Percentiles rank a stretch among this genome's conserved stretches.
These are phyloP conservation scores for Ochropacha duplaris DNA, from an alignment of 2,888 invertebrate genomes.

Conservation along the genomic window DNA sequence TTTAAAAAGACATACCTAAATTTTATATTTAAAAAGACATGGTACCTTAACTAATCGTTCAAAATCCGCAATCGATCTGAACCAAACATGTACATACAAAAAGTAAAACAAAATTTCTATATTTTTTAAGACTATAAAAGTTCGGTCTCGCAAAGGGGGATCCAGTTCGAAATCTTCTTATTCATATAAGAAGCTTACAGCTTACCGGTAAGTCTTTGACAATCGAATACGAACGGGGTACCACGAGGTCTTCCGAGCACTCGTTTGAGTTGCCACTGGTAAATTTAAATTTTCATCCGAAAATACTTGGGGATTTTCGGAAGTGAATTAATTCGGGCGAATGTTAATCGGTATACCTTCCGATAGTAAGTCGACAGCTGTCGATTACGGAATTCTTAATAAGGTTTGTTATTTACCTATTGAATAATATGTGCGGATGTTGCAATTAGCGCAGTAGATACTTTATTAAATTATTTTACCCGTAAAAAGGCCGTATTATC, in stretches of 20 bases:
- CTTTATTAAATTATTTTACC: too few species aligned
- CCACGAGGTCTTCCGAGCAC: slow-evolving; percentile 18
- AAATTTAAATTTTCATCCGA: slow-evolving; percentile 39
- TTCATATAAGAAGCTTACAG: slow-evolving; percentile 71
- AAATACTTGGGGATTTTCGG: slow-evolving; percentile 32
- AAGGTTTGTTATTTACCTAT: not conserved
- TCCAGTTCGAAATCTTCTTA: slow-evolving; percentile 70
- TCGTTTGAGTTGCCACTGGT: slow-evolving; percentile 15
- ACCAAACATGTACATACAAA: not conserved
- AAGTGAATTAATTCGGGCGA: slow-evolving; percentile 56
- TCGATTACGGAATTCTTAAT: not conserved
- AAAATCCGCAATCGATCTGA: slow-evolving; percentile 21
- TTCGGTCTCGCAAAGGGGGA: slow-evolving; percentile 52
- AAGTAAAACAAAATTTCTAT: slow-evolving; percentile 37
- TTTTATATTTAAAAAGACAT: too few species aligned
- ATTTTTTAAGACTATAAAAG: slow-evolving; percentile 66
- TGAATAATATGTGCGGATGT: not conserved
- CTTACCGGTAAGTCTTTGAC: slow-evolving; percentile 71
- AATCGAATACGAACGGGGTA: slow-evolving; percentile 69
- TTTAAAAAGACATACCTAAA: too few species aligned
- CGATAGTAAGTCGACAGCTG: slow-evolving; percentile 20
- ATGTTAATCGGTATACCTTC: slow-evolving; percentile 55
- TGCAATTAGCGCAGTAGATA: too few species aligned
- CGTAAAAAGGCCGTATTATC: too few species aligned
- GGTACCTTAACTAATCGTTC: slow-evolving; percentile 8